Evolutionary conservation across 2,888 invertebrate species (phyloP).

Genomic region (Synergus japonicus): DNA sequence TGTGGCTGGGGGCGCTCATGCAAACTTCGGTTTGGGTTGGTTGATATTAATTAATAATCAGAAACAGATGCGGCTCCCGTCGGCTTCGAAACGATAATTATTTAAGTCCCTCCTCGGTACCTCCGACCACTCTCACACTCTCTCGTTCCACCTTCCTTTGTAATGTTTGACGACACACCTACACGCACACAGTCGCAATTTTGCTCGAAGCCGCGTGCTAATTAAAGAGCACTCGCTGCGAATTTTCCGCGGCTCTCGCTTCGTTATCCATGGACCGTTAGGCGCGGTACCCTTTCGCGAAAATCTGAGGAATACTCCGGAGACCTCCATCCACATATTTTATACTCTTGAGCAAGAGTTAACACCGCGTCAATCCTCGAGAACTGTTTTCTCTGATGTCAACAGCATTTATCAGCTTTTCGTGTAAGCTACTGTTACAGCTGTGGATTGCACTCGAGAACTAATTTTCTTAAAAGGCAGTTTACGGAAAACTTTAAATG

Average conservation of each 20-base stretch:
- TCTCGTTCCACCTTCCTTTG: conserved; percentile 23
- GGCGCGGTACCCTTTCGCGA: conserved; percentile 58
- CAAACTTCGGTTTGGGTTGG: conserved; percentile 66
- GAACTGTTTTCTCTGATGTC: conserved; percentile 2
- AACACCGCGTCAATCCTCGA: not conserved
- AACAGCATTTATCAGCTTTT: not conserved
- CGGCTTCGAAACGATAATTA: conserved; percentile 72
- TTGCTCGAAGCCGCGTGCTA: conserved; percentile 64
- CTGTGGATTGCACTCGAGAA: too few relatives aligned
- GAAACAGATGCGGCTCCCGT: conserved; percentile 74
- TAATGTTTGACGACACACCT: conserved; percentile 35
- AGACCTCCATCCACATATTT: conserved; percentile 59
- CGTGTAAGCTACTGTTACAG: not conserved
- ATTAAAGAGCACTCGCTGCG: conserved; percentile 71
- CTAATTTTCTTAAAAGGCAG: too few relatives aligned
- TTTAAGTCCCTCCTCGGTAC: conserved; percentile 68
- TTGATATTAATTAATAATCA: conserved; percentile 77
- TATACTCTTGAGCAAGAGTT: conserved; percentile 41
- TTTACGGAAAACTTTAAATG: too few relatives aligned
- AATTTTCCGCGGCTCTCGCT: conserved; percentile 69
- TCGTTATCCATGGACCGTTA: conserved; percentile 66
- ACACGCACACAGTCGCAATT: conserved; percentile 12
- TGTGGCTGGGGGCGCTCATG: conserved; percentile 61
- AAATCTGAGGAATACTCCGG: conserved; percentile 59
- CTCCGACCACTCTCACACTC: conserved; percentile 44